Conservation (phyloP, 2,113 vertebrate species). For the Perca fluviatilis region DNA sequence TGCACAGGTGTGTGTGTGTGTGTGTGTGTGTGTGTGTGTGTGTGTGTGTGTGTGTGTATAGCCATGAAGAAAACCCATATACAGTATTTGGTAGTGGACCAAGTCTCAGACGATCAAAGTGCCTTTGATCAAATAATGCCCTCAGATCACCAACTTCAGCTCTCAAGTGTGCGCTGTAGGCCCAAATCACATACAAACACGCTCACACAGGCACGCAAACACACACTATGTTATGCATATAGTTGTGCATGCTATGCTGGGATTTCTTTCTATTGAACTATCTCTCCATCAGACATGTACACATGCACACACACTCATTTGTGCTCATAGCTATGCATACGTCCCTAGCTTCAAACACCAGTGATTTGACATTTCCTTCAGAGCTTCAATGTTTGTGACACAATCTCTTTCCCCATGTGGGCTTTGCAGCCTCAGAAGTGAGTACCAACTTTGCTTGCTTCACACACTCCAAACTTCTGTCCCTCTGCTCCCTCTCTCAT, state of each 20-base stretch:
- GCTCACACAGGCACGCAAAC: neutral
- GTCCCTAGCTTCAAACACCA: constrained; percentile 69
- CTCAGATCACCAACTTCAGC: constrained; percentile 62
- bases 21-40: neutral
- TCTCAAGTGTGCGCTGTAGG: constrained; percentile 39
- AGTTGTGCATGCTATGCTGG: constrained; percentile 1
- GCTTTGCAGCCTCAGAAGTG: constrained; percentile 64
- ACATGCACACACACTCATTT: constrained; percentile 43
- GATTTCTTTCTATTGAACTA: constrained; percentile 17
- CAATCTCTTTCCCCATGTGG: constrained; percentile 62
- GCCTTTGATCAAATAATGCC: constrained; percentile 76
- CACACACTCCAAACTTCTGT: constrained; percentile 70
- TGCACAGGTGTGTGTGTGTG: neutral
- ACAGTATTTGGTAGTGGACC: constrained; percentile 54
- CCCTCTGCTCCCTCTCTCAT: constrained; percentile 65
- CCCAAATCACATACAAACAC: constrained; percentile 21
- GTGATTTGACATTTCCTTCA: constrained; percentile 69
- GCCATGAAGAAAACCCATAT: constrained; percentile 28
- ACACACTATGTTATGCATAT: neutral
- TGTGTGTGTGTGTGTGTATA: neutral
- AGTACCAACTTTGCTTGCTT: constrained; percentile 65
- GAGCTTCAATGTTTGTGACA: constrained; percentile 67
- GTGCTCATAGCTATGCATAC: constrained; percentile 42
- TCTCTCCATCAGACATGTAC: constrained; percentile 29
- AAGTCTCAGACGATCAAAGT: constrained; percentile 66